Conservation (phyloP, 2,113 vertebrate species). For the Ginglymostoma cirratum region DNA sequence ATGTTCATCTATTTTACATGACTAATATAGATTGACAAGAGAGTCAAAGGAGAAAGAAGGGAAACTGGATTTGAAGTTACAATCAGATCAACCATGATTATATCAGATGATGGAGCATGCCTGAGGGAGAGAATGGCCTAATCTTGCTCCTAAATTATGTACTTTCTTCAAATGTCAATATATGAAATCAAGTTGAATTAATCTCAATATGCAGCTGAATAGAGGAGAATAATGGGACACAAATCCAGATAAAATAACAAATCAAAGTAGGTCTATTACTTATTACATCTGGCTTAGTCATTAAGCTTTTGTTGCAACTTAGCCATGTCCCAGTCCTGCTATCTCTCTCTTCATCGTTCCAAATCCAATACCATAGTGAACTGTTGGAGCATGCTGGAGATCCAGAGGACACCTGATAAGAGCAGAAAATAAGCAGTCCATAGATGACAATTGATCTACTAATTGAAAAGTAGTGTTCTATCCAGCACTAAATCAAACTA, state of each 20-base stretch:
- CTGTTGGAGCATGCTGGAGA: neutral
- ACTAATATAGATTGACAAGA: neutral
- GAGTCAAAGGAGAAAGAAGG: too few species aligned
- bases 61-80: too few species aligned
- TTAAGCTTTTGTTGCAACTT: neutral
- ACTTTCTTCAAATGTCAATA: neutral
- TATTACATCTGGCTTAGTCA: neutral
- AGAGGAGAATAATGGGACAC: neutral
- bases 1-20: neutral
- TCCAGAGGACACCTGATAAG: neutral
- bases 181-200: neutral
- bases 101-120: too few species aligned
- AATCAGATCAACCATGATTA: too few species aligned
- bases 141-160: too few species aligned
- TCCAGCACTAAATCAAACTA: neutral
- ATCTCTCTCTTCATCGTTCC: neutral
- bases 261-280: neutral
- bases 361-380: neutral
- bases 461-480: neutral
- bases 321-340: neutral
- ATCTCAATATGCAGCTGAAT: neutral
- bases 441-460: neutral
- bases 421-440: neutral
- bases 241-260: neutral
- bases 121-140: too few species aligned